Evolutionary conservation across 1,140 invertebrate species (phyloP).

Genomic region (Linepithema humile): DNA sequence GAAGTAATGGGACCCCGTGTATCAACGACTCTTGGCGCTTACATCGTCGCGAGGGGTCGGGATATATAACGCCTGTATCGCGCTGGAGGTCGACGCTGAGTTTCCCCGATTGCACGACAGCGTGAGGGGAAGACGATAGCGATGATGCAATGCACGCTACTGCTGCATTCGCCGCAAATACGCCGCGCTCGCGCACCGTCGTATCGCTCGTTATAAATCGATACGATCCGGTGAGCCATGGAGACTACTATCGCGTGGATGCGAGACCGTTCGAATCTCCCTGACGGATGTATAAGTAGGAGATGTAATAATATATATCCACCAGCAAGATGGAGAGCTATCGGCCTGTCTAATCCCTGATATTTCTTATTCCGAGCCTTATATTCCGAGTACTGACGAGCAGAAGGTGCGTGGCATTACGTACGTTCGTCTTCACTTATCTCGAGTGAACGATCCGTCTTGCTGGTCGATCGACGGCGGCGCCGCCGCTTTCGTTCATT

Average conservation of each 20-base stretch:
- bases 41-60: not conserved
- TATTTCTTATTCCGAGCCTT: conserved; percentile 7
- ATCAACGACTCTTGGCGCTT: conserved; percentile 46
- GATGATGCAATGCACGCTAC: conserved; percentile 44
- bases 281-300: not conserved
- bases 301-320: conserved; percentile 33
- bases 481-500: conserved; percentile 51
- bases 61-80: conserved; percentile 47
- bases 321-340: not conserved
- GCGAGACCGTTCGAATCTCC: conserved; percentile 2
- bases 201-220: conserved; percentile 47
- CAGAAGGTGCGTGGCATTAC: conserved; percentile 19
- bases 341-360: conserved; percentile 6
- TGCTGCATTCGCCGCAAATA: conserved; percentile 15
- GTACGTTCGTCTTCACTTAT: conserved; percentile 32
- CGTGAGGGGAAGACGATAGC: conserved; percentile 39
- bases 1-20: conserved; percentile 71
- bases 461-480: not conserved
- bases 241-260: not conserved
- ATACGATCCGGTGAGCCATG: conserved; percentile 10
- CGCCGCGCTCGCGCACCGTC: too few species aligned
- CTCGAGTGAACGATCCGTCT: conserved; percentile 25
- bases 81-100: conserved; percentile 37
- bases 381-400: not conserved
- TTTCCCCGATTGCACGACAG: conserved; percentile 46